Evolutionary conservation across 2,888 invertebrate species (phyloP), one percentile per base, ranked within the genome.

Genomic region (Napeogenes sylphis): DNA sequence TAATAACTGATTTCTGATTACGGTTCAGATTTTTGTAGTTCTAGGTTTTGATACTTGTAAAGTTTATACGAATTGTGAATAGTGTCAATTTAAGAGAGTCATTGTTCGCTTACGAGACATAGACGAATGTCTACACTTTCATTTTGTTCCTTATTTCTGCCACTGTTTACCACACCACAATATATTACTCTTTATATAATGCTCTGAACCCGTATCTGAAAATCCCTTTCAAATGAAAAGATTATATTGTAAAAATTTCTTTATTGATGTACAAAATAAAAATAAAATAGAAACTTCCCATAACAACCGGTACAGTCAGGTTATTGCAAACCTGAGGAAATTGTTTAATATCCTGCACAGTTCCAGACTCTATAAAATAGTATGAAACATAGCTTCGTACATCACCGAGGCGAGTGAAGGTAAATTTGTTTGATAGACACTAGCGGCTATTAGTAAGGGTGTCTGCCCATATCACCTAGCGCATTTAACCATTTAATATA

Each of bases 261-360:
- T 4, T 30, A 21, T 51, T 10, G 30, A n/a, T 51, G 4, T n/a
- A n/a, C 54, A 45, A 45, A 12, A 45, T 59, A 53, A 32, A 45
- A 55, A 33, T 45, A 45, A 45, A 42, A 54, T 55, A 12, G 45
- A 55, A 59, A 55, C n/a, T 4, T 35, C 12, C 8, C 35, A 55
- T 35, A 35, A 21, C 21, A 74, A 77, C 75, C 77, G 78, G 80
- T 81, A 78, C 79, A 6, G 51, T 51, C 4, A 51, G 10, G 51
- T 30, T 30, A 51, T 51, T 72, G 70, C 66, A 69, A 72, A 71
- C 65, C 69, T 66, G 66, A 77, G 79, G 80, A 82, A 81, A 82
- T 83, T 81, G 81, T 79, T 78, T 80, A 78, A 83, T 82, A 83
- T 84, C 79, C 82, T 75, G 70, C 71, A 59, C 58, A 63, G 65